Conservation (phyloP, 2,888 invertebrate species). For the Ophion slaviceki region DNA sequence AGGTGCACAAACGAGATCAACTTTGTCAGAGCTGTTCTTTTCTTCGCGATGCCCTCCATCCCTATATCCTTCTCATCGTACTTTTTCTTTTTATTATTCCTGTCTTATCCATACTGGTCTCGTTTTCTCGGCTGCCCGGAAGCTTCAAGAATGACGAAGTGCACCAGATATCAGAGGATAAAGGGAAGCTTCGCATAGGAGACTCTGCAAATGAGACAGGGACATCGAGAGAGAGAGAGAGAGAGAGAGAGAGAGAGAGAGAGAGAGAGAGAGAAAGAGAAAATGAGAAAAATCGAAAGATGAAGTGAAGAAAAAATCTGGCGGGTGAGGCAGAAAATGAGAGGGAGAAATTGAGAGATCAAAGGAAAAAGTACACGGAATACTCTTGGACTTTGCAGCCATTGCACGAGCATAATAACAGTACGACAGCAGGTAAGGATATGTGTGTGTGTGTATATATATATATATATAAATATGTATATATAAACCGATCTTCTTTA, state of each 20-base stretch:
- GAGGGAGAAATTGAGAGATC: conserved; percentile 48
- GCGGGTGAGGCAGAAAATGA: conserved; percentile 25
- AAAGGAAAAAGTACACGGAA: conserved; percentile 56
- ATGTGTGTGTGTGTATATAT: background rate
- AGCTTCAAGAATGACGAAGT: conserved; percentile 52
- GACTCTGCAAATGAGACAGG: background rate
- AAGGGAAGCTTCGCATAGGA: conserved; percentile 29
- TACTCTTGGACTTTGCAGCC: conserved; percentile 56
- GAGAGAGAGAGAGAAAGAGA: conserved; percentile 52
- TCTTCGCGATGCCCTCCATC: conserved; percentile 22
- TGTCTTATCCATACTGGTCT: conserved; percentile 30
- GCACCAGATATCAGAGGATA: conserved; percentile 39
- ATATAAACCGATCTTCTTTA: background rate
- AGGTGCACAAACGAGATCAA: conserved; percentile 65
- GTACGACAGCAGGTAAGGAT: conserved; percentile 41
- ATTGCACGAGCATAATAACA: conserved; percentile 61
- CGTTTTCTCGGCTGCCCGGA: conserved; percentile 30
- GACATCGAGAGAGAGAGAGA: conserved; percentile 28
- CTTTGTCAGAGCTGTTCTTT: conserved; percentile 64
- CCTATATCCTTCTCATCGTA: conserved; percentile 29
- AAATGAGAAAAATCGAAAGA: conserved; percentile 33
- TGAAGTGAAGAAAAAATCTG: conserved; percentile 30
- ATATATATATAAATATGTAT: conserved; percentile 15
- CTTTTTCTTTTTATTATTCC: conserved; percentile 40
- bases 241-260: conserved; percentile 54